Evolutionary conservation across 2,888 invertebrate species (phyloP).

Genomic region (Colletes collaris): DNA sequence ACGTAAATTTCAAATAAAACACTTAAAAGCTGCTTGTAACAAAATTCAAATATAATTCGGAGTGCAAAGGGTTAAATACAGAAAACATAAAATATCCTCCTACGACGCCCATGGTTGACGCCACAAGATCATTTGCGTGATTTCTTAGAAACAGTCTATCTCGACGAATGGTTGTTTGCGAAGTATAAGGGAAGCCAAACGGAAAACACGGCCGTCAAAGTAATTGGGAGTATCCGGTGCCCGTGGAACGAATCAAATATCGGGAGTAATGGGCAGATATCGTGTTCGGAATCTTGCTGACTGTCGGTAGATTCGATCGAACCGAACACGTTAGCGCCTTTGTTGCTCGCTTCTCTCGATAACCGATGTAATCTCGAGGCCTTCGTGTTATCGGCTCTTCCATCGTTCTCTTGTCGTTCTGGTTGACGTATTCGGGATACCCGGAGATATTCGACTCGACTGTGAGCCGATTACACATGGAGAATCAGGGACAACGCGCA

Average conservation of each 20-base stretch:
- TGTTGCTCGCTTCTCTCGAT: constrained; percentile 9
- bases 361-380: constrained; percentile 1
- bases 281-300: neutral
- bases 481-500: too few species aligned
- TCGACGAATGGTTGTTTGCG: too few species aligned
- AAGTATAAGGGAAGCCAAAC: too few species aligned
- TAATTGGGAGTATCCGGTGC: neutral
- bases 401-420: neutral
- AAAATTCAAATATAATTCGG: too few species aligned
- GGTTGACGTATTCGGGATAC: neutral
- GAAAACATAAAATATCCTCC: too few species aligned
- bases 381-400: neutral
- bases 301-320: neutral
- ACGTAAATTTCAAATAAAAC: too few species aligned
- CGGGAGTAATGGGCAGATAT: neutral
- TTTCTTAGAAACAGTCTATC: too few species aligned
- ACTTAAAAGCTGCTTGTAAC: too few species aligned
- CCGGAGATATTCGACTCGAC: neutral
- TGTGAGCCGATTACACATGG: neutral
- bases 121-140: too few species aligned
- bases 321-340: neutral
- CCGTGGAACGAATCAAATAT: neutral
- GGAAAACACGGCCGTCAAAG: too few species aligned
- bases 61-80: too few species aligned
- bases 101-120: too few species aligned